Base-by-base conservation (phyloP, 2,888 invertebrate genomes). In the Alsophila aescularia region DNA sequence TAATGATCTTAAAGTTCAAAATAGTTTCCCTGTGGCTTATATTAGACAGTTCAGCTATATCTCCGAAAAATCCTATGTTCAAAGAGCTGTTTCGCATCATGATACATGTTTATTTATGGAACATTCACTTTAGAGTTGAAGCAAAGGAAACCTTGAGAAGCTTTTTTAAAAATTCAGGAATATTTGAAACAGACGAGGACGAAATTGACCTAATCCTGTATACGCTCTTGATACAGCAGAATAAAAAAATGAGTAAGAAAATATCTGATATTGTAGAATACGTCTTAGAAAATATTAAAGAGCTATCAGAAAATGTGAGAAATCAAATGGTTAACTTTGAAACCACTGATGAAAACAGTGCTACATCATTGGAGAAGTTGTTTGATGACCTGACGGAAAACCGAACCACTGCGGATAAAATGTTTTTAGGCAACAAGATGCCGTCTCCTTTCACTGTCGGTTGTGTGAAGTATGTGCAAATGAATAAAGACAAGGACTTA, bases 151-250 rank as follows among this genome's bases (percentile, higher is more conserved):
- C 94, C 2, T 77, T 95, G 18, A 81, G 82, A 40, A 86, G 83
- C 42, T 91, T 96, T 53, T 92, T 96, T 18, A 90, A 87, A 65
- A 93, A 92, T 53, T 94, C 94, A 0, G 90, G 92, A 4, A 87
- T 95, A 61, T 96, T 96, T 74, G 93, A 94, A 71, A 92, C 92
- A 14, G 93, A 93, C 60, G 87, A 89, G 58, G 85, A 92, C 51
- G 96, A 96, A 83, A 93, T 95, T 35, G 93, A 94, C 73, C 85
- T 96, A 53, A 94, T 96, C 93, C 77, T 95, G 21, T 93, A 94
- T 66, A 76, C 89, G 0, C 66, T 91, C n/a, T n/a, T n/a, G n/a
- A n/a, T n/a, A n/a, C n/a, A n/a, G n/a, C n/a, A n/a, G n/a, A n/a
- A n/a, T n/a, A n/a, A n/a, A n/a, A n/a, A n/a, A n/a, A n/a, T n/a